Evolutionary conservation across 2,797 vertebrate species (phyloP).

Genomic region (Babyrousa celebensis): DNA sequence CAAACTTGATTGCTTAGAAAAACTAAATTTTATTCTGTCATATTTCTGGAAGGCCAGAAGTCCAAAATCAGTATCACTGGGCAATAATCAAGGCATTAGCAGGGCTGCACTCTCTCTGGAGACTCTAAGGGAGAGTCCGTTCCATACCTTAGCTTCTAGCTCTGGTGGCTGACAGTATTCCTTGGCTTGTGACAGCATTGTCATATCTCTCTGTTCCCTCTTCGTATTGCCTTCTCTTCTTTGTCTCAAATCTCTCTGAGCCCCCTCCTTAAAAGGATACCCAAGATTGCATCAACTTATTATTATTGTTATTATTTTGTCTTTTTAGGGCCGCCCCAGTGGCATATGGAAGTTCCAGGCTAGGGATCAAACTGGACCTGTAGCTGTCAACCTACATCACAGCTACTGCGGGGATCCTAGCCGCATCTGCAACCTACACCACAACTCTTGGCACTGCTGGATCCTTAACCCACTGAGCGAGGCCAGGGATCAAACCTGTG

Average conservation of each 20-base stretch:
- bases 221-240: slow-evolving; percentile 11
- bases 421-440: too few species aligned
- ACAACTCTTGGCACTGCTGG: too few species aligned
- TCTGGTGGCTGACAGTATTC: neutral
- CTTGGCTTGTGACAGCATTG: neutral
- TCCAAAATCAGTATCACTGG: slow-evolving; percentile 16
- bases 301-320: too few species aligned
- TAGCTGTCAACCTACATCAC: too few species aligned
- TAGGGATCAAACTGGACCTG: too few species aligned
- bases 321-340: too few species aligned
- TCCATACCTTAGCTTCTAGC: neutral
- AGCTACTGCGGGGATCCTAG: too few species aligned
- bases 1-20: neutral
- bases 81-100: neutral
- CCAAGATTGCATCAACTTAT: neutral
- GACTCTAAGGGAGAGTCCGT: neutral
- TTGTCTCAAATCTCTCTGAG: neutral
- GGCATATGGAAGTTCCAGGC: too few species aligned
- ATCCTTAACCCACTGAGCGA: too few species aligned
- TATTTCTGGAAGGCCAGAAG: neutral
- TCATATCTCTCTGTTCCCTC: neutral
- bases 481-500: too few species aligned
- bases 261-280: neutral
- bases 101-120: neutral
- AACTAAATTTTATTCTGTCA: slow-evolving; percentile 20